phyloP scores from a whole-genome alignment of 2,113 vertebrate genomes.

The Colaptes auratus region DNA sequence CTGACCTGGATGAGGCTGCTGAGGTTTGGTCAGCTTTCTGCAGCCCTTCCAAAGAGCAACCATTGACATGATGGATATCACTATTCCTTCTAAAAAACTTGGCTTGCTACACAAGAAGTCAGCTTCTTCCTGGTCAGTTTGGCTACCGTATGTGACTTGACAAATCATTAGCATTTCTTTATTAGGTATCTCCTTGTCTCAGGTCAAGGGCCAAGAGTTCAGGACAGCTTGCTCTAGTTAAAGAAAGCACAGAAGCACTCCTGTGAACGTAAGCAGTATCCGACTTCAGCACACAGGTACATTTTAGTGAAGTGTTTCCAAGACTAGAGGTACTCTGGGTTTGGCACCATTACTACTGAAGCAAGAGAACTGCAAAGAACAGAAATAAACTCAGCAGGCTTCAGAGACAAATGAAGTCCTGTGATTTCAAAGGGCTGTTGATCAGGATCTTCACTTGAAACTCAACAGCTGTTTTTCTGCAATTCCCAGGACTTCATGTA shows the following conservation, averaged over 20 bases:
- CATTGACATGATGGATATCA: rapidly evolving
- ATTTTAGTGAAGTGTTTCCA: neutral
- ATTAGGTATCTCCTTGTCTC: neutral
- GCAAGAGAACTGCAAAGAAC: neutral
- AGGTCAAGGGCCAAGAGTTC: neutral
- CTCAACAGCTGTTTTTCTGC: neutral
- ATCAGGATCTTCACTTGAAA: neutral
- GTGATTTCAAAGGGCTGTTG: neutral
- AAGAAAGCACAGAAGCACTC: neutral
- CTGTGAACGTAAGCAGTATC: rapidly evolving
- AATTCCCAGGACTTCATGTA: neutral
- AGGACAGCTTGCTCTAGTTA: neutral
- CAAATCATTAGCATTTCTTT: neutral
- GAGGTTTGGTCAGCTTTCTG: neutral
- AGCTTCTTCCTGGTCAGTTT: neutral
- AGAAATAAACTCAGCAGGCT: neutral
- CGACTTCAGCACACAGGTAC: neutral
- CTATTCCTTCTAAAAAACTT: rapidly evolving
- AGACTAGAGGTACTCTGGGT: neutral
- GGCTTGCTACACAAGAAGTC: neutral
- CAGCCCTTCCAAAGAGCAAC: neutral
- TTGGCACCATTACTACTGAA: neutral
- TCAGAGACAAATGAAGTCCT: neutral
- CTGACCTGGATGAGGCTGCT: neutral
- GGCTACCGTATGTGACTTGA: neutral